A percentile compares a stretch with the other conserved stretches of the same genome.
phyloP scores from a whole-genome alignment of 2,113 vertebrate genomes.

The Amphiprion percula region DNA sequence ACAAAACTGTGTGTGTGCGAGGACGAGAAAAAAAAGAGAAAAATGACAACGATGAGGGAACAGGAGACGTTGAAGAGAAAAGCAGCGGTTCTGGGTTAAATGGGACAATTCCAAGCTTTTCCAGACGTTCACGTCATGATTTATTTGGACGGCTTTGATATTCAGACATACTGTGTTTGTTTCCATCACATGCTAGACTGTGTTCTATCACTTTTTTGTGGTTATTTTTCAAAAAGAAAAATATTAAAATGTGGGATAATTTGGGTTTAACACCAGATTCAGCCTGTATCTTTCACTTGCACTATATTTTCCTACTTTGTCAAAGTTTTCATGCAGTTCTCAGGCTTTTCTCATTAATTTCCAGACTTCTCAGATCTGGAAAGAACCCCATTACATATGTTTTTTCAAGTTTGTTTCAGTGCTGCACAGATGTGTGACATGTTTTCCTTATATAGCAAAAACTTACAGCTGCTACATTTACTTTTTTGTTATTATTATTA shows the following conservation, averaged over 20 bases:
- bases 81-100: slow-evolving; percentile 41
- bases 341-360: background rate
- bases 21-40: slow-evolving; percentile 1
- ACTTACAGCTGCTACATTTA: background rate
- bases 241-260: background rate
- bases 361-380: background rate
- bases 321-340: background rate
- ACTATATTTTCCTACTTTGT: background rate
- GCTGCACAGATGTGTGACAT: too few relatives aligned
- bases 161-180: background rate
- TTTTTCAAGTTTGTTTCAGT: too few relatives aligned
- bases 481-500: background rate
- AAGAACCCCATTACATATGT: background rate
- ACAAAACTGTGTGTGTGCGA: slow-evolving; percentile 45
- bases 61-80: slow-evolving; percentile 40
- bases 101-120: slow-evolving; percentile 25
- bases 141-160: slow-evolving; percentile 25
- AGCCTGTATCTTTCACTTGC: background rate
- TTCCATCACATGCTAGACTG: background rate
- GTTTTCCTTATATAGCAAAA: too few relatives aligned
- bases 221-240: background rate
- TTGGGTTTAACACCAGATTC: background rate
- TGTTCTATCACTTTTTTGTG: background rate
- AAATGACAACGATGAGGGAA: slow-evolving; percentile 56
- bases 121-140: slow-evolving; percentile 16